A percentile compares a stretch with the other conserved stretches of the same genome.
Evolutionary conservation across 2,113 vertebrate genomes (phyloP).

Genomic region (Ardeotis arabs): DNA sequence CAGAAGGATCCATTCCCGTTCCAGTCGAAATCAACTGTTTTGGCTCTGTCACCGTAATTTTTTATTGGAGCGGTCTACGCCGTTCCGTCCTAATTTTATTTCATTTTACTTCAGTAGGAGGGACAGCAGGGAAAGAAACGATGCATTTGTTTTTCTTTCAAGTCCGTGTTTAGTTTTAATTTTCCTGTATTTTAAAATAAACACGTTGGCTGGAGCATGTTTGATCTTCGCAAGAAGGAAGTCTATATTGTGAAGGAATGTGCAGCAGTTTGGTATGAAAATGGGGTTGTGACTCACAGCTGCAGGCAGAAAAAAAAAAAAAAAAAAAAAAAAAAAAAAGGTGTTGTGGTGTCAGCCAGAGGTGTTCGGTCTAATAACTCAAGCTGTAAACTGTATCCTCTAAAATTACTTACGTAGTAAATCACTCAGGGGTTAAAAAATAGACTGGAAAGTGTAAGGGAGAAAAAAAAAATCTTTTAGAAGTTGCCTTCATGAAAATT

Average conservation of each 20-base stretch:
- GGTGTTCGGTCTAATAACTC: constrained; percentile 82
- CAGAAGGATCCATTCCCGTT: constrained; percentile 41
- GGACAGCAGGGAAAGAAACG: constrained; percentile 34
- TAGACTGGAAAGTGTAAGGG: constrained; percentile 55
- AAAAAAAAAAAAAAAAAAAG: constrained; percentile 72
- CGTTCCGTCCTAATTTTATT: constrained; percentile 43
- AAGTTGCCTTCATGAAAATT: constrained; percentile 50
- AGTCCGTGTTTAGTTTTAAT: constrained; percentile 73
- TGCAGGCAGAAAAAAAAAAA: constrained; percentile 73
- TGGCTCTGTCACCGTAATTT: constrained; percentile 18
- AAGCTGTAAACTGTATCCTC: constrained; percentile 82
- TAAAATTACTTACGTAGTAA: constrained; percentile 80
- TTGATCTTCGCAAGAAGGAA: constrained; percentile 80
- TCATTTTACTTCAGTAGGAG: constrained; percentile 13
- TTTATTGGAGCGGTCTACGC: constrained; percentile 35
- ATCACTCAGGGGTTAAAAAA: constrained; percentile 76
- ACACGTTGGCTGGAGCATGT: constrained; percentile 65
- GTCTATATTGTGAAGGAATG: constrained; percentile 80
- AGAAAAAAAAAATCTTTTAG: constrained; percentile 23
- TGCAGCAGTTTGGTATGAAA: constrained; percentile 71
- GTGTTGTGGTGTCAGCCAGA: constrained; percentile 79
- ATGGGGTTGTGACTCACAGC: constrained; percentile 78
- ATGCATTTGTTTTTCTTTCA: constrained; percentile 55
- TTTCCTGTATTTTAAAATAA: constrained; percentile 80
- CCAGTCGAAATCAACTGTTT: constrained; percentile 12